phyloP scores from a whole-genome alignment of 2,797 vertebrate species.

The Muraenolepis orangiensis region DNA sequence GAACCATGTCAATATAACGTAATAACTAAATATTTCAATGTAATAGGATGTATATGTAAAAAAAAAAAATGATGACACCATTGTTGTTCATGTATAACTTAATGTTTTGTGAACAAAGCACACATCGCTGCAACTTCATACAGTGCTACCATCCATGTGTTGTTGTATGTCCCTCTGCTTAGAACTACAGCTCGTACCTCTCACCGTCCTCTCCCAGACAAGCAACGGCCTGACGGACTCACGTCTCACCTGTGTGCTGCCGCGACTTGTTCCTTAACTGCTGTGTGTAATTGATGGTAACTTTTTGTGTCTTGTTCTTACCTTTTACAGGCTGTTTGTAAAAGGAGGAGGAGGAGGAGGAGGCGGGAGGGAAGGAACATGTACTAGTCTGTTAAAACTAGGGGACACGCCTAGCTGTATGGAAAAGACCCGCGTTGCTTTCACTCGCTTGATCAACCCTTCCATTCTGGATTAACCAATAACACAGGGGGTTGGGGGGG shows the following conservation, averaged over 20 bases:
- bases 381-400: neutral
- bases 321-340: constrained; percentile 56
- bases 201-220: neutral
- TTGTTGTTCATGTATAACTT: too few species aligned
- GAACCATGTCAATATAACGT: neutral
- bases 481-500: constrained; percentile 24
- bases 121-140: too few species aligned
- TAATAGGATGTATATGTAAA: neutral
- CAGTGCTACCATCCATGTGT: too few species aligned
- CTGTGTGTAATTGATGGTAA: constrained; percentile 32
- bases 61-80: too few species aligned
- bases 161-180: too few species aligned
- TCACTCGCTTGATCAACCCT: constrained; percentile 6
- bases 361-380: constrained; percentile 29
- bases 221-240: neutral
- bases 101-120: too few species aligned
- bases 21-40: neutral
- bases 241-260: constrained; percentile 19
- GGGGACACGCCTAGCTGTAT: constrained; percentile 17
- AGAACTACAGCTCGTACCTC: too few species aligned
- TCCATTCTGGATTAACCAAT: constrained; percentile 31
- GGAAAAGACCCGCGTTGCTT: neutral
- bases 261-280: constrained; percentile 40
- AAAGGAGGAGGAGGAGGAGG: constrained; percentile 47
- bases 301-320: constrained; percentile 41